phyloP scores from a whole-genome alignment of 2,113 vertebrate species.

The Phylloscopus whistleri region DNA sequence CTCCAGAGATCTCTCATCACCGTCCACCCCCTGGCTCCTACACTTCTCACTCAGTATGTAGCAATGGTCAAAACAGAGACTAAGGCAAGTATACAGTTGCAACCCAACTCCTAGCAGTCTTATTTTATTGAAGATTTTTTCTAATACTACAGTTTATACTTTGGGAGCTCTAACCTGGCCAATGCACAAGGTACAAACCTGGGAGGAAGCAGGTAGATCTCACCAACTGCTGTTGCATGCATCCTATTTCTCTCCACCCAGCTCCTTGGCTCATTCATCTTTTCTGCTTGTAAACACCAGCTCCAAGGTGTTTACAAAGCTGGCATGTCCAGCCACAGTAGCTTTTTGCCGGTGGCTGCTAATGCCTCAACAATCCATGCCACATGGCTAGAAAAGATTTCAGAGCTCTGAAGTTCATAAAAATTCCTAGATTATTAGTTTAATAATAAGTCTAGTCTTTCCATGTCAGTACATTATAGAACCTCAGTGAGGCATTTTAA shows the following conservation, averaged over 20 bases:
- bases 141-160: not conserved
- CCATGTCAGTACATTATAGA: slow-evolving; percentile 6
- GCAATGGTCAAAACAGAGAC: not conserved
- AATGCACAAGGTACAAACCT: not conserved
- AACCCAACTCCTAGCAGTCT: not conserved
- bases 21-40: no score
- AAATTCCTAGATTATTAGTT: slow-evolving; percentile 40
- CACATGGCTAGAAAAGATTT: not conserved
- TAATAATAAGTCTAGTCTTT: slow-evolving; percentile 28
- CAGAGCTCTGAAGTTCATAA: slow-evolving; percentile 37
- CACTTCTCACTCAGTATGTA: no score
- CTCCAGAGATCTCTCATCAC: no score
- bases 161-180: not conserved
- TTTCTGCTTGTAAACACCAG: not conserved
- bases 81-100: not conserved
- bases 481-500: not conserved
- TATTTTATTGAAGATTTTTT: not conserved
- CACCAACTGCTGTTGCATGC: not conserved
- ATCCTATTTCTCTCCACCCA: not conserved
- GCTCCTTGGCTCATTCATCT: not conserved
- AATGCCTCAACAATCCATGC: not conserved
- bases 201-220: not conserved
- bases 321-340: not conserved
- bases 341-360: not conserved
- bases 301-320: not conserved